phyloP scores from a whole-genome alignment of 2,797 vertebrate genomes.

The Bovichtus variegatus region DNA sequence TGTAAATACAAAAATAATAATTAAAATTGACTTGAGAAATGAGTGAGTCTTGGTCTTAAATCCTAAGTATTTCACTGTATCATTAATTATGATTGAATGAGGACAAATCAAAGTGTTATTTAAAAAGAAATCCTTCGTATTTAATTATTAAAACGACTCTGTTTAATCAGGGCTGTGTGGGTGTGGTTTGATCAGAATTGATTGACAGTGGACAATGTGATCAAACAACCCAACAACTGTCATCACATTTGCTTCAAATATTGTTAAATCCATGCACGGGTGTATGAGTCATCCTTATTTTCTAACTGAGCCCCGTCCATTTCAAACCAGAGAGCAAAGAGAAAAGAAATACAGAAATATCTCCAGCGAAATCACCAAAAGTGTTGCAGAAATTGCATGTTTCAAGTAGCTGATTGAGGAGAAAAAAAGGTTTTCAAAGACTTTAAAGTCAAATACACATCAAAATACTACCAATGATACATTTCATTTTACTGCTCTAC shows the following conservation, averaged over 20 bases:
- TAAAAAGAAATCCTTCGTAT: neutral
- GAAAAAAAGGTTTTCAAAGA: neutral
- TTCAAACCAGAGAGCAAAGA: neutral
- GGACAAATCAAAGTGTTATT: neutral
- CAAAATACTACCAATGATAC: neutral
- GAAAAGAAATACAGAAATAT: neutral
- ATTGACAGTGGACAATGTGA: constrained; percentile 5
- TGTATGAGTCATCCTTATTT: neutral
- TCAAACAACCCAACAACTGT: constrained; percentile 27
- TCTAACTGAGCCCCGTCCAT: neutral
- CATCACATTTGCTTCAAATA: constrained; percentile 28
- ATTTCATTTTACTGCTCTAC: neutral
- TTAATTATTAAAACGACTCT: too few species aligned
- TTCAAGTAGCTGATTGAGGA: neutral
- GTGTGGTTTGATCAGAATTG: constrained; percentile 13
- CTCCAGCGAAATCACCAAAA: constrained; percentile 3
- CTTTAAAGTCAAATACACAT: neutral
- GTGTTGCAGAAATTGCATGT: neutral
- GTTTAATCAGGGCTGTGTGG: neutral
- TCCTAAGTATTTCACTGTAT: neutral
- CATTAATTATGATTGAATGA: neutral
- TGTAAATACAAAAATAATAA: neutral
- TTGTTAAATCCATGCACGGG: constrained; percentile 5
- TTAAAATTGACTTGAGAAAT: neutral
- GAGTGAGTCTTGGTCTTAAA: neutral